Base-by-base conservation (phyloP, 2,888 invertebrate species). In the Andricus curvator region DNA sequence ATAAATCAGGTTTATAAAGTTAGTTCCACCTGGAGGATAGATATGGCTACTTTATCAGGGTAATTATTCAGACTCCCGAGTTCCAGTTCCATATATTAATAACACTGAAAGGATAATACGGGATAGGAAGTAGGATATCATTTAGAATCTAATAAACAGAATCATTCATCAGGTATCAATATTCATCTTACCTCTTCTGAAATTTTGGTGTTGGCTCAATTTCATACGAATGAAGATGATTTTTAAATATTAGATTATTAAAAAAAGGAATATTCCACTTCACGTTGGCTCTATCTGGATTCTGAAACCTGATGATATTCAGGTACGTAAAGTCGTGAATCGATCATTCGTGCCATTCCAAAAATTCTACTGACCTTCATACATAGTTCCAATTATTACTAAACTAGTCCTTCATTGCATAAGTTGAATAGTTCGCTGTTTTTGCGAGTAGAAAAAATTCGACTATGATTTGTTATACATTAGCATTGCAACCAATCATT, bases 401-500 rank as follows among this genome's bases (percentile, higher is more conserved):
- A 66, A 33, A 65, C 37, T 67, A 41, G 66, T 48, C 56, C n/a
- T 56, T 56, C 56, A 74, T 74, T 33, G 51, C 74, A 74, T 56
- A 51, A 25, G 25, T 62, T 62, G 15, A 62, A 70, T 70, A 74
- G 74, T 74, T 74, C 74, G 74, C 74, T 74, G 33, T 56, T 74
- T 56, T 74, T 74, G 74, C 74, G 74, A 74, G 74, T 74, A 74
- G 74, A 74, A 51, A 74, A 51, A 13, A 74, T 56, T 33, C 74
- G 74, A 74, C 74, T 77, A 62, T 65, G 20, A 62, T 62, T 77
- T 65, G 9, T 77, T 33, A 29, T 62, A 65, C 44, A 77, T 56
- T 65, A 65, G 77, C 62, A 77, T 65, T 83, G 83, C 82, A 81
- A 84, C 85, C 86, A 86, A 89, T 88, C 86, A 86, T 88, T 89